A percentile compares a stretch with the other conserved stretches of the same genome.
Evolutionary conservation across 2,113 vertebrate species (phyloP).

Genomic region (Lagopus leucura): DNA sequence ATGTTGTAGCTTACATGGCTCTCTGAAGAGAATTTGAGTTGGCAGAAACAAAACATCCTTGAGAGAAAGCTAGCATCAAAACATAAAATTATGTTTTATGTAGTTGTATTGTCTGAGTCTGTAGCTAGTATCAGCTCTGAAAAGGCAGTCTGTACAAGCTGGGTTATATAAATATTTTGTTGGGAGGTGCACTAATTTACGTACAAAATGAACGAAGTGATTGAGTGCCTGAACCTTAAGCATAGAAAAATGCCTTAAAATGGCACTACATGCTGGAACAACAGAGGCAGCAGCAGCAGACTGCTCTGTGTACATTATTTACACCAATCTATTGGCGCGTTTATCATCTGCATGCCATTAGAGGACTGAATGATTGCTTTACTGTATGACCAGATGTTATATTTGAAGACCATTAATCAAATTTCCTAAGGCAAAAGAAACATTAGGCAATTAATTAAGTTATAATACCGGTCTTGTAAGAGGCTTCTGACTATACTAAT

Average conservation of each 20-base stretch:
- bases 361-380: slow-evolving; percentile 11
- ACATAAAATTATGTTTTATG: not conserved
- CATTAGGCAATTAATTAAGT: slow-evolving; percentile 40
- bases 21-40: not conserved
- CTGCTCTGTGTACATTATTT: not conserved
- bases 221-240: not conserved
- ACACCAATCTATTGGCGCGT: not conserved
- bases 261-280: not conserved
- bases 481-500: slow-evolving; percentile 15
- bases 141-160: not conserved
- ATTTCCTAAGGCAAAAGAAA: slow-evolving; percentile 48
- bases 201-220: not conserved
- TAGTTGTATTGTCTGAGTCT: not conserved
- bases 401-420: slow-evolving; percentile 34
- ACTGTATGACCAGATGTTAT: slow-evolving; percentile 33
- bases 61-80: not conserved
- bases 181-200: not conserved
- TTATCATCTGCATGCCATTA: not conserved
- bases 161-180: not conserved
- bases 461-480: not conserved
- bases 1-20: not conserved
- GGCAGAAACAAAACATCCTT: not conserved
- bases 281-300: not conserved
- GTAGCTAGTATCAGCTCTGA: not conserved
- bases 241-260: not conserved